Conservation (phyloP, 2,888 invertebrate genomes). For the Disparrhopalites patrizii region DNA sequence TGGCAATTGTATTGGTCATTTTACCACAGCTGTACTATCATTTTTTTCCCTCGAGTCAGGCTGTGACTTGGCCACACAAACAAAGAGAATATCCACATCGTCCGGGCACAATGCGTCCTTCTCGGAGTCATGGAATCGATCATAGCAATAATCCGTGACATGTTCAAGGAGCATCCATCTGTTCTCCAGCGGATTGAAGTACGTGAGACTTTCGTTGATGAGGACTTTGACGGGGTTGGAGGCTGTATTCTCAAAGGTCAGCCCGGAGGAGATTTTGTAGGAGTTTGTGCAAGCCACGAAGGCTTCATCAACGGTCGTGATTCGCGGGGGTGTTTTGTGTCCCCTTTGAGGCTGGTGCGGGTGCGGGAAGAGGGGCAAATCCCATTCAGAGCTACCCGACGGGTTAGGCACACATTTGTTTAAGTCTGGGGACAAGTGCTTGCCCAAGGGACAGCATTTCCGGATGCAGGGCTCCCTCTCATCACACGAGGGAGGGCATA, state of each 20-base stretch:
- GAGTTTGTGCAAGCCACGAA: background rate
- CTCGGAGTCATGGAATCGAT: background rate
- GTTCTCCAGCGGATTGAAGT: background rate
- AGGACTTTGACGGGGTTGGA: background rate
- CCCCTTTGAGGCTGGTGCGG: background rate
- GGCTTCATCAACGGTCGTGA: background rate
- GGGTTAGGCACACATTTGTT: background rate
- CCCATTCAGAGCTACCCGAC: no score
- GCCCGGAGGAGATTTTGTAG: background rate
- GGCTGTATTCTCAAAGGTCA: background rate
- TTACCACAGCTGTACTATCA: no score
- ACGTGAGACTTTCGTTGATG: background rate
- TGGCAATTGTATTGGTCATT: no score
- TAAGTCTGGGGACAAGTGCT: background rate
- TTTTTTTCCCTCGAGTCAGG: no score
- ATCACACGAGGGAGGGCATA: background rate
- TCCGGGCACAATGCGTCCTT: background rate
- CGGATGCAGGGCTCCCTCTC: background rate
- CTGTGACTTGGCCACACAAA: no score
- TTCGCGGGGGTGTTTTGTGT: no score
- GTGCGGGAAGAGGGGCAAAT: no score
- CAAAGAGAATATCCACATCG: no score
- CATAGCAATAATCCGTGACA: background rate
- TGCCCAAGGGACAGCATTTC: background rate
- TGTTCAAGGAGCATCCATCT: background rate